Base-by-base conservation (phyloP, 2,113 vertebrate species). In the Chlamydotis undulata region DNA sequence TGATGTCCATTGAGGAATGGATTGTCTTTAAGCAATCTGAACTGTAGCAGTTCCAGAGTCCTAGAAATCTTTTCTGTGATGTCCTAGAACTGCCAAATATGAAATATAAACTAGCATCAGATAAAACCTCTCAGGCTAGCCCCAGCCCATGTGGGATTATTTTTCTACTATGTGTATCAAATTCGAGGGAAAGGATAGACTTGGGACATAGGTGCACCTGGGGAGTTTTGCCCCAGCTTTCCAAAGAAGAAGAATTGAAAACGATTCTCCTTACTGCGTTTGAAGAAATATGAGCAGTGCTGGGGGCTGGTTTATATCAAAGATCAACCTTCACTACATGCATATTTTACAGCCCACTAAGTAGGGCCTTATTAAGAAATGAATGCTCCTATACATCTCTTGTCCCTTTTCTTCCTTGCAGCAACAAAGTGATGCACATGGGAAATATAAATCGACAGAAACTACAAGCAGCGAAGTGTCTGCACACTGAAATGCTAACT, bases 301-400 rank as follows among this genome's bases (percentile, higher is more conserved):
- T 61, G 21, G 43, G 3, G 0, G 12, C 19, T 41, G 31, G 2
- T 26, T 63, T 79, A 81, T 89, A 83, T 69, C 74, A 86, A 84
- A 86, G 73, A 75, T 39, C 35, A 91, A 6, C 29, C 35, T 81
- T 80, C 64, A 39, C 9, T 78, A 12, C 5, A 12, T 73, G 74
- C 67, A 70, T 92, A 83, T 89, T 97, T 95, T 79, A 88, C 53
- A 63, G 49, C 6, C n/a, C 41, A 19, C 39, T 93, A 73, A 67
- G 49, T 53, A 67, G 52, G 37, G 29, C 16, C 47, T 92, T 95
- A 78, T 83, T 88, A 94, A 89, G 85, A 89, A 91, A 91, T 76
- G 49, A 77, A 88, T 90, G 68, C 31, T 49, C 23, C 19, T 67
- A 19, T 60, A 63, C 57, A 76, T 83, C 31, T 82, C 45, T 68